Conservation (phyloP, 2,888 invertebrate genomes). For the Argyresthia albistria region DNA sequence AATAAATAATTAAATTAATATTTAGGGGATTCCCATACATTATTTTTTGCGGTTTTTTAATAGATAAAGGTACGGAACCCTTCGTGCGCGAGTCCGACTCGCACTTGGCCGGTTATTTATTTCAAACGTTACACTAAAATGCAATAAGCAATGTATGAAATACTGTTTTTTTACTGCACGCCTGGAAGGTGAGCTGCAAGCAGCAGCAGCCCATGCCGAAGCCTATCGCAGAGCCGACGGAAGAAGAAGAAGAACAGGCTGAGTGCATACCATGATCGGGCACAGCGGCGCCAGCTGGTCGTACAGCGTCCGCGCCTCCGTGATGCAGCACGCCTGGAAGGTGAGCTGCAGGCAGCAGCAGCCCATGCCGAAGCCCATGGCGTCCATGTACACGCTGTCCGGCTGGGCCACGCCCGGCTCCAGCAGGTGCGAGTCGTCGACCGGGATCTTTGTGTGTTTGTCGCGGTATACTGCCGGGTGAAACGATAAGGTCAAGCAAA, state of each 20-base stretch:
- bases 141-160: too few relatives aligned
- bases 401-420: slow-evolving; percentile 79
- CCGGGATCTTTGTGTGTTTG: slow-evolving; percentile 86
- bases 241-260: too few relatives aligned
- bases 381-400: slow-evolving; percentile 97
- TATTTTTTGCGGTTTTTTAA: too few relatives aligned
- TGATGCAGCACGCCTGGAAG: slow-evolving; percentile 97
- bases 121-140: too few relatives aligned
- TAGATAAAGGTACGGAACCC: too few relatives aligned
- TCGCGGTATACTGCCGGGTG: slow-evolving; percentile 86
- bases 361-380: slow-evolving; percentile 99
- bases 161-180: too few relatives aligned
- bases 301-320: slow-evolving; percentile 95
- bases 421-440: slow-evolving; percentile 79
- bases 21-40: too few relatives aligned
- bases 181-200: slow-evolving; percentile 96
- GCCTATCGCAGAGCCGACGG: too few relatives aligned
- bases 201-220: slow-evolving; percentile 99
- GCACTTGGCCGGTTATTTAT: too few relatives aligned
- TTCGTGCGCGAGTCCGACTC: too few relatives aligned
- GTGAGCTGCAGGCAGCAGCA: slow-evolving; percentile 97
- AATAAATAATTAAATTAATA: too few relatives aligned
- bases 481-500: background rate
- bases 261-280: slow-evolving; percentile 86
- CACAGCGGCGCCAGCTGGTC: slow-evolving; percentile 98